Base-by-base conservation (phyloP, 2,888 invertebrate genomes). In the Mythimna ferrago region DNA sequence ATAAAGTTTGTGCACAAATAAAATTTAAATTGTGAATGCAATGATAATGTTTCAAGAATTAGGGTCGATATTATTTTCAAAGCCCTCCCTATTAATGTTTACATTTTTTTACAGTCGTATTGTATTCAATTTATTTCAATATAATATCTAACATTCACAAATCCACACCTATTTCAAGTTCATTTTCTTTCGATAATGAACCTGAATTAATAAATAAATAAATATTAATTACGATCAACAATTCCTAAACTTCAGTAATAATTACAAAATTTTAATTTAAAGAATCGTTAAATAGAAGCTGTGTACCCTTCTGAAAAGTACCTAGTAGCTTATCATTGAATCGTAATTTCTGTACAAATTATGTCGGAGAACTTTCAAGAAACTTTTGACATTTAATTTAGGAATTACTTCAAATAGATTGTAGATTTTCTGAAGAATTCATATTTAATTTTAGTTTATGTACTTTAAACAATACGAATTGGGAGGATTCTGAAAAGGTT, bases 311-410 rank as follows among this genome's bases (percentile, higher is more conserved):
- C n/a, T 53, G 16, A 53, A 53, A 53, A n/a, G 51, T 53, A n/a
- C 51, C 51, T n/a, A 53, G n/a, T n/a, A 53, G 19, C 51, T 53
- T 53, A 53, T 71, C 57, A 76, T 71, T 54, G 41, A 67, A 53
- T 76, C 57, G 21, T 66, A 64, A 71, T 51, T 67, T 71, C 67
- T 6, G 57, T 38, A 35, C 56, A 62, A 80, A 70, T 69, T 58
- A 68, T 66, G n/a, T 35, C n/a, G 1, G 53, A 68, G 26, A 66
- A 68, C 54, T 76, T 71, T 58, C 6, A 26, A 26, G 26, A 26
- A 54, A 73, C 54, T 63, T 80, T 67, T 71, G 76, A 68, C 51
- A 66, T 71, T 71, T 71, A 51, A 76, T 71, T 51, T 76, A 56
- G 19, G 35, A n/a, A 64, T 56, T 60, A 66, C n/a, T 48, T 56